phyloP scores from a whole-genome alignment of 1,140 invertebrate genomes.

The Drosophila kurseongensis region DNA sequence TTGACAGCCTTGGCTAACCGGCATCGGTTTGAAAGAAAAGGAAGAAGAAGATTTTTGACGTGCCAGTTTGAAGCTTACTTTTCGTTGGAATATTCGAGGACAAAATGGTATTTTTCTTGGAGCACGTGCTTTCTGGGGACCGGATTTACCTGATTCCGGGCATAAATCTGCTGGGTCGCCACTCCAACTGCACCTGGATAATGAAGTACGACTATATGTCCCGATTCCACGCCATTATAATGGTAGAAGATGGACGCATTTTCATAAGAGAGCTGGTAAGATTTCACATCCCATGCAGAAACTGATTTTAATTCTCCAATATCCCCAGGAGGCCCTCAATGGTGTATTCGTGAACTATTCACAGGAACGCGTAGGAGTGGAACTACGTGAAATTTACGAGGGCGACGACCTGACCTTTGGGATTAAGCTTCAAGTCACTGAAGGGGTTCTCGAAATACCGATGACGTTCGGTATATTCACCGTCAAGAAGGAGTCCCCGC shows the following conservation, averaged over 20 bases:
- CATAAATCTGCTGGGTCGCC: background rate
- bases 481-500: background rate
- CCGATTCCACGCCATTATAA: background rate
- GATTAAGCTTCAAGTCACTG: background rate
- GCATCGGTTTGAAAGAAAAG: background rate
- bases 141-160: background rate
- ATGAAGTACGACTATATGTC: conserved; percentile 4
- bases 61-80: background rate
- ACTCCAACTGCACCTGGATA: background rate
- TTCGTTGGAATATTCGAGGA: background rate
- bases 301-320: background rate
- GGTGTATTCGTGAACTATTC: background rate
- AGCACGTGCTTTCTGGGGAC: background rate
- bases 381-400: background rate
- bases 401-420: conserved; percentile 4
- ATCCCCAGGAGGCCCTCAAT: background rate
- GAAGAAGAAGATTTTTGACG: background rate
- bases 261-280: conserved; percentile 1
- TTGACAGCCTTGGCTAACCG: background rate
- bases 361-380: conserved; percentile 4
- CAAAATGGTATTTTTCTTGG: background rate
- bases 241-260: background rate
- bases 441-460: background rate
- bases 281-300: background rate
- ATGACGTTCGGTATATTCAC: background rate